phyloP scores from a whole-genome alignment of 2,113 vertebrate genomes.

The Prolemur simus region DNA sequence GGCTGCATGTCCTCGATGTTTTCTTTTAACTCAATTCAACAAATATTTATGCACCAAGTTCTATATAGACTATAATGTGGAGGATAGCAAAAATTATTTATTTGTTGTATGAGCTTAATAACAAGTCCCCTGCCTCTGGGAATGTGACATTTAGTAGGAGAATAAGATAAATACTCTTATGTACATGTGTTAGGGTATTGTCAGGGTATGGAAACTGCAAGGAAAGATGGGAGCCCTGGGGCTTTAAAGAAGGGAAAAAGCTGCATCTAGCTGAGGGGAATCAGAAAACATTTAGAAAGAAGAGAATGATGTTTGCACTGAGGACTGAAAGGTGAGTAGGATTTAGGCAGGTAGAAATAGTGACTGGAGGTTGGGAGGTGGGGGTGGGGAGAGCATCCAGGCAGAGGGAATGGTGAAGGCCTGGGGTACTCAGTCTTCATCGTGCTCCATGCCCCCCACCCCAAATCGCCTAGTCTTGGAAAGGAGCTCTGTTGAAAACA shows the following conservation, averaged over 20 bases:
- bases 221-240: background rate
- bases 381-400: background rate
- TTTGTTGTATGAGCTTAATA: conserved; percentile 9
- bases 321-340: background rate
- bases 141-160: conserved; percentile 27
- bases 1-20: background rate
- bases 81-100: background rate
- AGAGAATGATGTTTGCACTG: background rate
- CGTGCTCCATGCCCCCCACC: no score
- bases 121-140: background rate
- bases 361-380: background rate
- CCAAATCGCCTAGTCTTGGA: background rate
- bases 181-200: background rate
- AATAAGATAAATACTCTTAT: background rate
- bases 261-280: background rate
- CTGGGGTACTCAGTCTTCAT: background rate
- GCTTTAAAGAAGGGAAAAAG: background rate
- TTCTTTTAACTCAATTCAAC: conserved; percentile 16
- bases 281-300: conserved; percentile 6
- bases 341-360: background rate
- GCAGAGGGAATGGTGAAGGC: background rate
- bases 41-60: conserved; percentile 6
- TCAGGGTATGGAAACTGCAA: background rate
- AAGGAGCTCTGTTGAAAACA: background rate
- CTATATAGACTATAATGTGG: background rate